Conservation (phyloP, 2,797 vertebrate genomes). For the Sebastes elongatus region DNA sequence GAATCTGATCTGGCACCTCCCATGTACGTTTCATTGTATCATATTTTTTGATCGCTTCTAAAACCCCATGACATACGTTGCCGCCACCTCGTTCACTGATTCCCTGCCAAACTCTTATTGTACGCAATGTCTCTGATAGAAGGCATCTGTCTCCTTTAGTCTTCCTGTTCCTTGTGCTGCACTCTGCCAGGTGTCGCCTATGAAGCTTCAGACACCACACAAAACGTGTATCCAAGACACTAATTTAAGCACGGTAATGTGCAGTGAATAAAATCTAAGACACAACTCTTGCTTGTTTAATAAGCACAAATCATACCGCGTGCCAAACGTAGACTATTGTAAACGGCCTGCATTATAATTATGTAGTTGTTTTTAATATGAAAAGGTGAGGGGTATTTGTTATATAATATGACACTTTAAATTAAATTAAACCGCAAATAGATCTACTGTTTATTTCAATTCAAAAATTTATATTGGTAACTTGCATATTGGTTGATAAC, state of each 20-base stretch:
- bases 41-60: background rate
- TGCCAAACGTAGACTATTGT: background rate
- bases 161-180: background rate
- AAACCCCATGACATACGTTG: conserved; percentile 4
- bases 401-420: background rate
- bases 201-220: background rate
- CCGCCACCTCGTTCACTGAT: conserved; percentile 16
- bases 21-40: background rate
- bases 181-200: conserved; percentile 22
- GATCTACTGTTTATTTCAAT: background rate
- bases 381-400: background rate
- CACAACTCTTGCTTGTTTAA: background rate
- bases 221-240: background rate
- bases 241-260: background rate
- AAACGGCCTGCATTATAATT: background rate
- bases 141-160: conserved; percentile 38
- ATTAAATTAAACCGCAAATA: background rate
- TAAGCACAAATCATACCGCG: background rate
- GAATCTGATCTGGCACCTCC: conserved; percentile 8
- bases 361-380: background rate
- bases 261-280: background rate
- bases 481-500: too few relatives aligned
- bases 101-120: conserved; percentile 19
- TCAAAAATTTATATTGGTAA: too few relatives aligned
- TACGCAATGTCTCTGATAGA: conserved; percentile 18